phyloP scores from a whole-genome alignment of 2,113 vertebrate genomes.

The Stercorarius parasiticus region DNA sequence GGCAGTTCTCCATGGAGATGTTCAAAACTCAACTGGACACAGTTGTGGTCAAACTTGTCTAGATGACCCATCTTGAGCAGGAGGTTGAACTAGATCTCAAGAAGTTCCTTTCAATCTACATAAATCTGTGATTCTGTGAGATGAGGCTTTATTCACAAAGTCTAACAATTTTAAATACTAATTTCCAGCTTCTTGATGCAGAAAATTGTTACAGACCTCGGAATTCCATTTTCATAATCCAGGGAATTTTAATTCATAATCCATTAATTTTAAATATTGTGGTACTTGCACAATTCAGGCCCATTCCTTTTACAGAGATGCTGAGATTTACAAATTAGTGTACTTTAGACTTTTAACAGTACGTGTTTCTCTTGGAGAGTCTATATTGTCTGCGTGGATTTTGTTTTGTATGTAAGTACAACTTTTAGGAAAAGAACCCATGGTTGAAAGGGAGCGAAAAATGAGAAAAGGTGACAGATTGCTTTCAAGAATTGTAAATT shows the following conservation, averaged over 20 bases:
- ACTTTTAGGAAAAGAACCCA: not conserved
- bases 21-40: not conserved
- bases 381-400: not conserved
- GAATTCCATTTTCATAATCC: not conserved
- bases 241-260: not conserved
- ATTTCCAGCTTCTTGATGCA: not conserved
- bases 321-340: not conserved
- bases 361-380: not conserved
- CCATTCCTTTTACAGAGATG: not conserved
- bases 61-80: not conserved
- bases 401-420: not conserved
- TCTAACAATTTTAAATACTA: not conserved
- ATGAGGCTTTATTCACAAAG: not conserved
- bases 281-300: not conserved
- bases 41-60: accelerated
- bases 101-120: not conserved
- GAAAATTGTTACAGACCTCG: not conserved
- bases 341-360: not conserved
- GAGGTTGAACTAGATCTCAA: not conserved
- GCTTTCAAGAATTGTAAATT: not conserved
- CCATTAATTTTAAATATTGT: not conserved
- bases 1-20: not conserved
- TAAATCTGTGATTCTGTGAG: not conserved
- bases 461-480: not conserved
- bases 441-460: not conserved